These are phyloP conservation scores for Pelobates fuscus DNA, from an alignment of 2,113 vertebrate species.

Conservation along the genomic window DNA sequence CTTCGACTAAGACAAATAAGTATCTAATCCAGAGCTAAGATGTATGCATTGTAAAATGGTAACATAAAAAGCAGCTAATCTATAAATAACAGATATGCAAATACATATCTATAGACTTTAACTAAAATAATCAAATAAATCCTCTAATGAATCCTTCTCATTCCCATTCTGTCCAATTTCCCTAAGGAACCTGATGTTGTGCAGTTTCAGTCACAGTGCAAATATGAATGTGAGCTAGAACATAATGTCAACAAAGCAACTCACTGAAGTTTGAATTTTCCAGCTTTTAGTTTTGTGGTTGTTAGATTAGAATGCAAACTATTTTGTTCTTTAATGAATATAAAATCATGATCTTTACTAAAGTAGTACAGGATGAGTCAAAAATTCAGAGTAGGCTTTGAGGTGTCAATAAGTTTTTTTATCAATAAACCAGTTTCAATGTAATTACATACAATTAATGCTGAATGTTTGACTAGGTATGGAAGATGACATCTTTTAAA, in stretches of 20 bases:
- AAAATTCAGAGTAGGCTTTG: no score
- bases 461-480: no score
- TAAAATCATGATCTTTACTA: background rate
- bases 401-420: no score
- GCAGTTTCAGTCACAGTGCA: conserved; percentile 20
- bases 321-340: background rate
- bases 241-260: conserved; percentile 1
- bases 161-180: conserved; percentile 40
- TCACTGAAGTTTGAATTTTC: background rate
- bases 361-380: no score
- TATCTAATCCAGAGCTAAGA: conserved; percentile 43
- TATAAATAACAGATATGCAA: conserved; percentile 46
- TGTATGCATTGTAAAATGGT: conserved; percentile 34
- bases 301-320: background rate
- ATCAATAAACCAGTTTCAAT: no score
- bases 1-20: conserved; percentile 40
- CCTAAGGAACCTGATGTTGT: conserved; percentile 26
- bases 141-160: conserved; percentile 37
- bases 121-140: conserved; percentile 42
- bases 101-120: conserved; percentile 36
- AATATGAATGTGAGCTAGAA: conserved; percentile 17
- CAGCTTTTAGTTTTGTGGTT: background rate
- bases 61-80: conserved; percentile 36
- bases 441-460: no score
- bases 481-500: no score